Conservation (phyloP, 2,888 invertebrate species). For the Ophion slaviceki region DNA sequence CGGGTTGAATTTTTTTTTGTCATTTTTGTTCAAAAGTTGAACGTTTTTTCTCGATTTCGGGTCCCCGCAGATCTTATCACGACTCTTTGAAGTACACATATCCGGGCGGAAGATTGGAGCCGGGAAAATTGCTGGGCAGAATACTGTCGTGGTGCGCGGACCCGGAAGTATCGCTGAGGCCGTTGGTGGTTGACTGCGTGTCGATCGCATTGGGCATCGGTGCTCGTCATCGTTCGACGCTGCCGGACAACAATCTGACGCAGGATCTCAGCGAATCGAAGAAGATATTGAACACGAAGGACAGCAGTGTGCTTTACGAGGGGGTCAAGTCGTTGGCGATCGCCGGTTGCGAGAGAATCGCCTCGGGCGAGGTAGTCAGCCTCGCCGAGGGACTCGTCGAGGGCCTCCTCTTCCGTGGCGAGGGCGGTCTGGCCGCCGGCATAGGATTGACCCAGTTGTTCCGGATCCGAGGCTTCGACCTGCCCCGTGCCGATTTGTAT, state of each 20-base stretch:
- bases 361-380: constrained; percentile 76
- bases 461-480: constrained; percentile 76
- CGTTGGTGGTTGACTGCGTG: constrained; percentile 77
- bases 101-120: constrained; percentile 79
- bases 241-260: constrained; percentile 75
- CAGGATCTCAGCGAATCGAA: constrained; percentile 77
- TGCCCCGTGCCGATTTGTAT: constrained; percentile 76
- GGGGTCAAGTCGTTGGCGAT: constrained; percentile 76
- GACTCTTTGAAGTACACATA: constrained; percentile 79
- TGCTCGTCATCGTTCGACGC: constrained; percentile 75
- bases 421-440: constrained; percentile 77
- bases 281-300: constrained; percentile 73
- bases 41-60: not conserved
- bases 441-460: constrained; percentile 77
- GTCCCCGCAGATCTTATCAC: constrained; percentile 75
- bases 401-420: constrained; percentile 75
- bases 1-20: not conserved
- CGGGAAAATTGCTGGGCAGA: constrained; percentile 78
- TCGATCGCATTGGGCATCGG: constrained; percentile 76
- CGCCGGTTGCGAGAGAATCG: constrained; percentile 75
- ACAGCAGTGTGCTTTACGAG: constrained; percentile 71
- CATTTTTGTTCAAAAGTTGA: not conserved
- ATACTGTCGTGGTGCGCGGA: constrained; percentile 79
- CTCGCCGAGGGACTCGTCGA: constrained; percentile 79
- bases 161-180: constrained; percentile 73